These are phyloP conservation scores for Centropristis striata DNA, from an alignment of 2,113 vertebrate species.

Conservation along the genomic window DNA sequence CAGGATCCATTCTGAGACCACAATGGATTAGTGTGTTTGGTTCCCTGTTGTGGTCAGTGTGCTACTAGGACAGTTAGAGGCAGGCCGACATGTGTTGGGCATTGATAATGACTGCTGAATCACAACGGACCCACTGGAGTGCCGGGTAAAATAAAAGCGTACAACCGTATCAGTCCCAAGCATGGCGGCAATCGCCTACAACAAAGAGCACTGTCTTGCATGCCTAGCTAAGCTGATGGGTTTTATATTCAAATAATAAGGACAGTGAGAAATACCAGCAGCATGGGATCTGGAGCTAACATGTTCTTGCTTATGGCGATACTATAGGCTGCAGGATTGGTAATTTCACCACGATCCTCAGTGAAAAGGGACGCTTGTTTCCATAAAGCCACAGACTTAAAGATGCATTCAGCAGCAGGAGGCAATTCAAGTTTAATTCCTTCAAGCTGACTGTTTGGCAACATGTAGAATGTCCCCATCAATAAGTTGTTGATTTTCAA, in stretches of 20 bases:
- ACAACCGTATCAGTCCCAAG: slow-evolving; percentile 77
- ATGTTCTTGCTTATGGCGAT: slow-evolving; percentile 50
- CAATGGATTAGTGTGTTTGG: slow-evolving; percentile 69
- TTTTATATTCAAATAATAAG: slow-evolving; percentile 80
- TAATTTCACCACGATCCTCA: slow-evolving; percentile 49
- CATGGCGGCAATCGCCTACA: slow-evolving; percentile 70
- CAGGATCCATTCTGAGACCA: slow-evolving; percentile 60
- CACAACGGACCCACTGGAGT: slow-evolving; percentile 63
- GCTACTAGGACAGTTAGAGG: slow-evolving; percentile 69
- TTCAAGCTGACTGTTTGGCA: slow-evolving; percentile 67
- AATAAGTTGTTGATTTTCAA: slow-evolving; percentile 76
- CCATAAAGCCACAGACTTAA: slow-evolving; percentile 45
- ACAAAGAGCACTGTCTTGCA: slow-evolving; percentile 75
- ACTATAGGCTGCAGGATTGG: slow-evolving; percentile 52
- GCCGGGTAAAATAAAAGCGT: slow-evolving; percentile 66
- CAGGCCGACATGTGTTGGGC: slow-evolving; percentile 77
- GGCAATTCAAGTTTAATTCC: slow-evolving; percentile 66
- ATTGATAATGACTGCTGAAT: slow-evolving; percentile 81
- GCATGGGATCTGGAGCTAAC: slow-evolving; percentile 64
- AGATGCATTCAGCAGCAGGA: slow-evolving; percentile 50
- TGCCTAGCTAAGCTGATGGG: slow-evolving; percentile 76
- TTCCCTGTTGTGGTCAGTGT: slow-evolving; percentile 75
- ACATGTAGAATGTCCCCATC: slow-evolving; percentile 53
- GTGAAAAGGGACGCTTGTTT: slow-evolving; percentile 38
- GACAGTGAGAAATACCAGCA: slow-evolving; percentile 66